These are phyloP conservation scores for Agonopterix alstromeriana DNA, from an alignment of 2,888 invertebrate genomes.

Conservation along the genomic window DNA sequence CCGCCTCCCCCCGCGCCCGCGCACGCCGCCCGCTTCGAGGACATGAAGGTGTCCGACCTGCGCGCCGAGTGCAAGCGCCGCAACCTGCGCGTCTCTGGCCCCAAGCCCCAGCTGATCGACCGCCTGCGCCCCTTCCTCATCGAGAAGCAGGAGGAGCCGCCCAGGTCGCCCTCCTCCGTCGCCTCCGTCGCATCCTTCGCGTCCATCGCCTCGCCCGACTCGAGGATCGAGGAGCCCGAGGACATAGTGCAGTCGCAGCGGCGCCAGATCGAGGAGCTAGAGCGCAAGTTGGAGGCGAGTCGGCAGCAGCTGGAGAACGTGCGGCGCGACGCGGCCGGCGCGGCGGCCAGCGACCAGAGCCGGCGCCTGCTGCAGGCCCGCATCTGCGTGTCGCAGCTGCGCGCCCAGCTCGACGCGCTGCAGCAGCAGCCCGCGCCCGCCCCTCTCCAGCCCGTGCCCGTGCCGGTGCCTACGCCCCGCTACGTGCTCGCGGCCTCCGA, in stretches of 20 bases:
- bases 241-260: conserved; percentile 88
- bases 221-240: conserved; percentile 69
- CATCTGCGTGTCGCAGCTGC: conserved; percentile 61
- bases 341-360: conserved; percentile 63
- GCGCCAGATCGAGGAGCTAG: conserved; percentile 91
- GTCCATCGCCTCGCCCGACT: conserved; percentile 48
- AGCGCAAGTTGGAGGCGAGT: conserved; percentile 86
- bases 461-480: conserved; percentile 62
- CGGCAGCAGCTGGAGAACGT: conserved; percentile 85
- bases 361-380: conserved; percentile 80
- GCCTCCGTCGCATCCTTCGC: conserved; percentile 40
- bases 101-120: conserved; percentile 96
- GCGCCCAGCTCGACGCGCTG: conserved; percentile 80
- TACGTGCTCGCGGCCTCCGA: conserved; percentile 41
- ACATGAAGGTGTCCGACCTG: conserved; percentile 94
- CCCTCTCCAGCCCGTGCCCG: conserved; percentile 56
- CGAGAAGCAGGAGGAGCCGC: conserved; percentile 66
- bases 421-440: conserved; percentile 65
- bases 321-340: conserved; percentile 76
- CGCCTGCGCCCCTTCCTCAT: conserved; percentile 85
- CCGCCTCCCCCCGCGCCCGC: conserved; percentile 57
- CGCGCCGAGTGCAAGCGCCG: conserved; percentile 96
- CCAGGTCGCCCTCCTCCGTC: conserved; percentile 51
- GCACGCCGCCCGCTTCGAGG: conserved; percentile 84
- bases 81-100: conserved; percentile 95